A percentile compares a stretch with the other conserved stretches of the same genome.
phyloP scores from a whole-genome alignment of 1,140 invertebrate species.

The Brachionus plicatilis region DNA sequence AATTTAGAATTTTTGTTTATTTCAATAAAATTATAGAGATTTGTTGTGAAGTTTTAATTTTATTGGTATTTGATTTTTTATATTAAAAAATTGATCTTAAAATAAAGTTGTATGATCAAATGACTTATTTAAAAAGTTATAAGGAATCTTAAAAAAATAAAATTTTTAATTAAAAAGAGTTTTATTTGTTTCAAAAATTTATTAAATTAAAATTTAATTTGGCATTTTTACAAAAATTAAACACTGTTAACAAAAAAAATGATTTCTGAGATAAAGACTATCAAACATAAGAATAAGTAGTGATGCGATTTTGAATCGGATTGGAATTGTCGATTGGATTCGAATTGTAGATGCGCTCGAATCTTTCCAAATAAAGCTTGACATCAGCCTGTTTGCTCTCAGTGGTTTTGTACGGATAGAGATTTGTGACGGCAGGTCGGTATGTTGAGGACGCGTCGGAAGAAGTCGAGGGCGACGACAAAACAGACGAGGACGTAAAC shows the following conservation, averaged over 20 bases:
- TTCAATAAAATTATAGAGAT: no score
- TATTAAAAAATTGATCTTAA: no score
- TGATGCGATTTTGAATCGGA: not conserved
- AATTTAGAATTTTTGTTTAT: no score
- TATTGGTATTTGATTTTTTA: no score
- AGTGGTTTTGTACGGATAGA: not conserved
- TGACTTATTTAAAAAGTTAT: no score
- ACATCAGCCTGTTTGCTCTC: not conserved
- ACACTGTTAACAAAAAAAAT: constrained; percentile 14
- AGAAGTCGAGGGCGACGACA: constrained; percentile 6
- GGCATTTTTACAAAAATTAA: constrained; percentile 15
- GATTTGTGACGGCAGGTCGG: constrained; percentile 3
- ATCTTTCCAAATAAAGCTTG: constrained; percentile 21
- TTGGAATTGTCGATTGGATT: not conserved
- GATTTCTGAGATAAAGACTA: no score
- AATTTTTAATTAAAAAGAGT: no score
- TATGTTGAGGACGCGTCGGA: not conserved
- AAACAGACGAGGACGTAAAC: constrained; percentile 19
- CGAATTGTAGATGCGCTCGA: constrained; percentile 37
- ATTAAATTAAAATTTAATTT: not conserved
- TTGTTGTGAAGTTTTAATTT: no score
- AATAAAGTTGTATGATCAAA: no score
- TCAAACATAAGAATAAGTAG: constrained; percentile 33
- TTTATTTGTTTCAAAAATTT: not conserved
- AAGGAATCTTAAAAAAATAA: no score